Percentiles rank a stretch among this genome's conserved stretches.
Evolutionary conservation across 2,888 invertebrate species (phyloP).

Genomic region (Cacoxenus indagator): DNA sequence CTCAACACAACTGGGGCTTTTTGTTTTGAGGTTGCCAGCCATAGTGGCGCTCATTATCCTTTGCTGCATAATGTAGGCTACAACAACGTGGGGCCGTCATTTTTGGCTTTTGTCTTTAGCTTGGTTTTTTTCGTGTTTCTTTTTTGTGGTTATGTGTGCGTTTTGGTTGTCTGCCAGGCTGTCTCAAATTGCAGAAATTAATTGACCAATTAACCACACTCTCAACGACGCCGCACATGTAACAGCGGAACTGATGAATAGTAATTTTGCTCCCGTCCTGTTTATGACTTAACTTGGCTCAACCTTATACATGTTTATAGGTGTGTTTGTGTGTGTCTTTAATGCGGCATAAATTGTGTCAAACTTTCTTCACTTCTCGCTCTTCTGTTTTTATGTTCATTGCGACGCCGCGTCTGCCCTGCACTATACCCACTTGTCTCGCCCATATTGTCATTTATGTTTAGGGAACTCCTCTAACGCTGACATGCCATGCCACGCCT

Average conservation of each 20-base stretch:
- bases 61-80: conserved; percentile 3
- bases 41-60: background rate
- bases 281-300: background rate
- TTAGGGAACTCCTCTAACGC: conserved; percentile 23
- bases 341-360: conserved; percentile 39
- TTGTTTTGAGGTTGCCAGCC: background rate
- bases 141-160: background rate
- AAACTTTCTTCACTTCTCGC: background rate
- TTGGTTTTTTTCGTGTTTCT: background rate
- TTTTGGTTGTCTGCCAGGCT: background rate
- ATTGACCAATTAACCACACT: background rate
- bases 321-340: background rate
- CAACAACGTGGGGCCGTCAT: background rate
- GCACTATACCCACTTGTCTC: conserved; percentile 17
- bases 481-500: background rate
- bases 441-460: background rate
- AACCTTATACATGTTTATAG: background rate
- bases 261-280: background rate
- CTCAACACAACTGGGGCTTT: background rate
- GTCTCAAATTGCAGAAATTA: conserved; percentile 4
- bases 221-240: background rate
- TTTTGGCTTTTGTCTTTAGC: background rate
- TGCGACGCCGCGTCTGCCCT: conserved; percentile 57
- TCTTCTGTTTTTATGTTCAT: conserved; percentile 51
- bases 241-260: too few relatives aligned